Base-by-base conservation (phyloP, 2,113 vertebrate genomes). In the Peromyscus polionotus region DNA sequence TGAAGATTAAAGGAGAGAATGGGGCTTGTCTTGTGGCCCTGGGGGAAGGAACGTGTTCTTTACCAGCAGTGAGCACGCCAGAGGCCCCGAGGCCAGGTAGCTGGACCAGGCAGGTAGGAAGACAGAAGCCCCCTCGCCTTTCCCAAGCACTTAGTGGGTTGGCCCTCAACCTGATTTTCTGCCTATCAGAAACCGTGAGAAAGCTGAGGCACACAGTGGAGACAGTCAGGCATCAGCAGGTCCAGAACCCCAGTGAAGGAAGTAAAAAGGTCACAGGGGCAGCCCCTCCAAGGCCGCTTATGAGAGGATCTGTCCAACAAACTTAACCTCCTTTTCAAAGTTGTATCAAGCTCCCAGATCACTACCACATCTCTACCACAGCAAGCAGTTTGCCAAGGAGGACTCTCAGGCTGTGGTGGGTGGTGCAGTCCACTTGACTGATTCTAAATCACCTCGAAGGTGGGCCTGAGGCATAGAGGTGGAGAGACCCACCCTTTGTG, bases 1-100 rank as follows among this genome's bases (percentile, higher is more conserved):
- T 85, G 61, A 90, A 59, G 97, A 86, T 80, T 61, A 65, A 94
- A 93, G 76, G 65, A 48, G 88, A 90, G 5, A 33, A 33, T 42
- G 80, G 81, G 80, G 39, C 67, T 54, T 5, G 70, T 86, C 75
- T 81, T 3, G 2, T 48, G 76, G 91, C 26, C 75, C 51, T 42
- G 9, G 16, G 8, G 5, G 6, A 87, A 87, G 84, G 9, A 51
- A 22, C 16, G 12, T 13, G 42, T 28, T 63, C 45, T 16, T 75
- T 89, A 59, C 24, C 59, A 3, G 26, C 4, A 22, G 28, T 63
- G 70, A 12, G 48, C 42, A 28, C 2, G 7, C 59, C 24, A 42
- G 13, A 57, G 24, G 90, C 48, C 11, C 9, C 24, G 45, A 22
- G 17, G 51, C 10, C 54, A 65, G 73, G 57, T 11, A 70, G 45